Evolutionary conservation across 2,113 vertebrate genomes (phyloP).

Genomic region (Quiscalus mexicanus): DNA sequence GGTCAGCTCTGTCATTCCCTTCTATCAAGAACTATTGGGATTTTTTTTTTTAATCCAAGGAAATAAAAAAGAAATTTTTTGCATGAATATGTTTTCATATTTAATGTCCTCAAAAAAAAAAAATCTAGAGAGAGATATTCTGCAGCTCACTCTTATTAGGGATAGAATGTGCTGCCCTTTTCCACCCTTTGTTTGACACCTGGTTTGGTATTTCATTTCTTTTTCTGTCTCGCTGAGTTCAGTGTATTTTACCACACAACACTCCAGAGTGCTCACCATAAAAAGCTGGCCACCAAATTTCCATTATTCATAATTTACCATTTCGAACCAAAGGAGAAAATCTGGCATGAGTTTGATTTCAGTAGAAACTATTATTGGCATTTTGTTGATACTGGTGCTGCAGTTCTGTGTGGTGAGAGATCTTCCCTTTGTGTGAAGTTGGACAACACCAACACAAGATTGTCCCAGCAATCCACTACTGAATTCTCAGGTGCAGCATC

Average conservation of each 20-base stretch:
- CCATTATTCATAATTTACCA: background rate
- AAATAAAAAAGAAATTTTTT: background rate
- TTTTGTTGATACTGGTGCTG: background rate
- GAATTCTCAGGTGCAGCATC: background rate
- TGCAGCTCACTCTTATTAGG: background rate
- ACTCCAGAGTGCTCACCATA: background rate
- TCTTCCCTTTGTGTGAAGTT: background rate
- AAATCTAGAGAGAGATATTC: background rate
- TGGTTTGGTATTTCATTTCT: background rate
- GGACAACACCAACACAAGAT: background rate
- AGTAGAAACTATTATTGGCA: background rate
- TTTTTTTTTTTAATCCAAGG: background rate
- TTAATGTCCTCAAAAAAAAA: background rate
- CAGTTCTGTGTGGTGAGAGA: background rate
- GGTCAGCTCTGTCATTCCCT: background rate
- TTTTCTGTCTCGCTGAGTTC: background rate
- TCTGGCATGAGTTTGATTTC: background rate
- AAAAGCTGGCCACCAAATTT: background rate
- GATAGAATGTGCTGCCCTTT: background rate
- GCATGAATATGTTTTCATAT: background rate
- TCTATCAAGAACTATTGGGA: background rate
- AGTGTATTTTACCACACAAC: background rate
- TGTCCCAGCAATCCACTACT: background rate
- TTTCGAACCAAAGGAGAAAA: background rate
- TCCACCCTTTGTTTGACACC: background rate